These are phyloP conservation scores for Phrynocephalus forsythii DNA, from an alignment of 2,797 vertebrate genomes.

Conservation along the genomic window DNA sequence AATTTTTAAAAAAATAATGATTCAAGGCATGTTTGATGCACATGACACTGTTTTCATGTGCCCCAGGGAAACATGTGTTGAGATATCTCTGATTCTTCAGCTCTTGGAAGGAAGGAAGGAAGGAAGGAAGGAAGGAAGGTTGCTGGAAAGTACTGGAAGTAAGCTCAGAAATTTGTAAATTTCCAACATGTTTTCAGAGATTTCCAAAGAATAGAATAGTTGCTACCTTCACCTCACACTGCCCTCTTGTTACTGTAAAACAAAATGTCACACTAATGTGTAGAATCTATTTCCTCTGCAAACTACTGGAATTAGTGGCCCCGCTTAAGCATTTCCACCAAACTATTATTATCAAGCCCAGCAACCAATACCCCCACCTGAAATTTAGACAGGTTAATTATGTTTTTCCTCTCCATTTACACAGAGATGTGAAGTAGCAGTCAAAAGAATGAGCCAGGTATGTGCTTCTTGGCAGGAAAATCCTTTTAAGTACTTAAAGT, in stretches of 20 bases:
- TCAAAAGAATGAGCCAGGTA: conserved; percentile 68
- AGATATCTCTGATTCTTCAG: neutral
- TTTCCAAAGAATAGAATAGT: neutral
- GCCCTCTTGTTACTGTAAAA: neutral
- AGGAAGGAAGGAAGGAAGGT: neutral
- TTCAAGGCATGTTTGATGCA: too few species aligned
- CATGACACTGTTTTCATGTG: neutral
- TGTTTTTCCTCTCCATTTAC: conserved; percentile 74
- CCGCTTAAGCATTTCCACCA: conserved; percentile 63
- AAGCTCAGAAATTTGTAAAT: neutral
- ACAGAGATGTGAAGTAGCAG: conserved; percentile 68
- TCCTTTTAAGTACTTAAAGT: conserved; percentile 71
- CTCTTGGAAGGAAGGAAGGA: neutral
- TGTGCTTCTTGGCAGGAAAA: conserved; percentile 73
- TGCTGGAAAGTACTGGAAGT: neutral
- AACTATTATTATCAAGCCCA: conserved; percentile 71
- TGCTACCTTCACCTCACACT: neutral
- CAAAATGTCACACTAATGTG: neutral
- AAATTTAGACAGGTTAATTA: conserved; percentile 69
- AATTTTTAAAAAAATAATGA: too few species aligned
- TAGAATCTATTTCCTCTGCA: conserved; percentile 15
- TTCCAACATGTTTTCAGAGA: neutral
- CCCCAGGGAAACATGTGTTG: neutral
- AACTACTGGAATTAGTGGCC: neutral
- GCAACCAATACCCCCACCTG: conserved; percentile 63